Base-by-base conservation (phyloP, 2,888 invertebrate genomes). In the Pristionchus mayeri region DNA sequence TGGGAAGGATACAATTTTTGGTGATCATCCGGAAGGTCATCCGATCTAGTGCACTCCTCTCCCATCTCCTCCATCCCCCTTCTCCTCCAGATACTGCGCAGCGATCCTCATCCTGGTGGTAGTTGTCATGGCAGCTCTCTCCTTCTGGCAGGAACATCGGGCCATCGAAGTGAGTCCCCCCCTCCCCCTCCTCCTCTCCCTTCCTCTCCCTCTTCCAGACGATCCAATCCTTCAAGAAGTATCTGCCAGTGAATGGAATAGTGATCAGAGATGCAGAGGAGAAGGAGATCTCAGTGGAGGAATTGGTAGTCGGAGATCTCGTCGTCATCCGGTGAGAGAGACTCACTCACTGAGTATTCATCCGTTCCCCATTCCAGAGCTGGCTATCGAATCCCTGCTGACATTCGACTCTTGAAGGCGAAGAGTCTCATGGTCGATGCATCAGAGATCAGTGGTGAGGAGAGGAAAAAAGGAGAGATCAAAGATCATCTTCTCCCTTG, bases 241-340 rank as follows among this genome's bases (percentile, higher is more conserved):
- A 90, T 78, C 87, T 92, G 84, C 91, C 90, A 76, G 76, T 89
- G 84, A 90, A 87, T 85, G 87, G 91, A 57, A 83, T 88, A 44
- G 94, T 93, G 13, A 90, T 98, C 92, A 95, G 98, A 91, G 97
- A 97, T 94, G 97, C 97, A 90, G 97, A 97, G 94, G 97, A 97
- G 93, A 94, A 97, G 92, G 89, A 88, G 75, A 87, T 93, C n/a
- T 83, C 83, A 30, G 89, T 91, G 16, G 91, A 89, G 18, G 91
- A 92, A 40, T 86, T 93, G n/a, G 93, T 93, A 3, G 90, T 93
- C 18, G 93, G 93, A 30, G 93, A 93, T 86, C 83, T 93, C n/a
- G 89, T 93, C 0, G 88, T 90, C 67, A 86, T 92, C 40, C 86
- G 91, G 90, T 90, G 21, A 57, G 30, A 3, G 0, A 7, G n/a